phyloP scores from a whole-genome alignment of 2,888 invertebrate species.

The Sepioteuthis lessoniana region DNA sequence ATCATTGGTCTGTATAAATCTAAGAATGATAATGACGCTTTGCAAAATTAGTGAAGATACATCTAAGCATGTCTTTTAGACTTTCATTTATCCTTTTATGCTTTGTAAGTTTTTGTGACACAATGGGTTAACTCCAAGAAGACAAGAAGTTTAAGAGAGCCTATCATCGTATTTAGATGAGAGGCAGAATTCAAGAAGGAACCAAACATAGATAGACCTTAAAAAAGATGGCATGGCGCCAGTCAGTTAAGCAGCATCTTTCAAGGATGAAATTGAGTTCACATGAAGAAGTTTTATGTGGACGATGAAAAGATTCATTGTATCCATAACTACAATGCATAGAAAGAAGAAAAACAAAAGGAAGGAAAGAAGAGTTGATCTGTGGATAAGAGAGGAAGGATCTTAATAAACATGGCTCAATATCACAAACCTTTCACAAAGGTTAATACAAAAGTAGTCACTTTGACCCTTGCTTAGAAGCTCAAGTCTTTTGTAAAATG shows the following conservation, averaged over 20 bases:
- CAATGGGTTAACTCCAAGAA: background rate
- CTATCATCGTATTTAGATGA: background rate
- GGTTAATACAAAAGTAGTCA: background rate
- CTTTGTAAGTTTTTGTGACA: background rate
- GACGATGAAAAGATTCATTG: background rate
- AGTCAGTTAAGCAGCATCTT: conserved; percentile 1
- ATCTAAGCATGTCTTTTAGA: background rate
- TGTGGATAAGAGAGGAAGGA: background rate
- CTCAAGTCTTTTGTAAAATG: background rate
- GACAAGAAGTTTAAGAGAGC: background rate
- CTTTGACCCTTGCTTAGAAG: background rate
- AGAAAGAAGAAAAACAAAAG: background rate
- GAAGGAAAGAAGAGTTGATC: background rate
- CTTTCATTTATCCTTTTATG: background rate
- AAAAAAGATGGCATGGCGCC: background rate
- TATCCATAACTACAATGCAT: background rate
- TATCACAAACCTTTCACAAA: background rate
- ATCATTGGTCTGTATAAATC: background rate
- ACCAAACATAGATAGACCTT: background rate
- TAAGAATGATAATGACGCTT: background rate
- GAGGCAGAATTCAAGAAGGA: background rate
- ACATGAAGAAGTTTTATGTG: background rate
- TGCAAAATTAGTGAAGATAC: background rate
- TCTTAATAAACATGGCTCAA: background rate
- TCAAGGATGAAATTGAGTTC: conserved; percentile 33